Base-by-base conservation (phyloP, 1,140 invertebrate genomes). In the Diprion similis region DNA sequence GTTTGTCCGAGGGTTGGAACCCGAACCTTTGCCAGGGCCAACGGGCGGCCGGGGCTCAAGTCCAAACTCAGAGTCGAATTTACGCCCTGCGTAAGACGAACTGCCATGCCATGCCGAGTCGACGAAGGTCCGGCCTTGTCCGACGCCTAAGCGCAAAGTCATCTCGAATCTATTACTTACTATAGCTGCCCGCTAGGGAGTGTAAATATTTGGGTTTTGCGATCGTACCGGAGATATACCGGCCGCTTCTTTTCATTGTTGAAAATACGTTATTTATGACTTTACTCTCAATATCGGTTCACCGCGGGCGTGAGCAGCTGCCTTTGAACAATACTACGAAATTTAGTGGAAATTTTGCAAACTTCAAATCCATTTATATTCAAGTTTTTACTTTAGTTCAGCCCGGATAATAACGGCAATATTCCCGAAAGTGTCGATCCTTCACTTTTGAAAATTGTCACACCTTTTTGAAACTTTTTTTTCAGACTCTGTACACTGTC, bases 141-240 rank as follows among this genome's bases (percentile, higher is more conserved):
- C 15, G 15, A 15, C 24, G 4, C 48, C 71, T 80, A 80, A 80
- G 79, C 78, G 79, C 80, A 80, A 80, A 80, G 79, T 80, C 79
- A 80, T 80, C 79, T 78, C 79, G 77, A 80, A 80, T 80, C 79
- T 80, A 80, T 80, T 80, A 80, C 79, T 80, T 77, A 78, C 74
- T 74, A 37, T 37, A 77, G 74, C 77, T 80, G 69, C 77, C 79
- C 77, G 78, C 79, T 46, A 75, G 77, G 65, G 72, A 80, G 76
- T 80, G 79, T 80, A 80, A 80, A 80, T 80, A 80, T 80, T 80
- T 80, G 74, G 74, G 69, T 69, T 80, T 69, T 75, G 47, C 45
- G 71, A 75, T 75, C 73, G 71, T 75, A 66, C 59, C 59, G 72
- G 47, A 72, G 75, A 80, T 73, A 80, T 65, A 69, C 48, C 51